Percentiles rank a stretch among this genome's conserved stretches.
These are phyloP conservation scores for Hyppa rectilinea DNA, from an alignment of 2,888 invertebrate genomes.

Conservation along the genomic window DNA sequence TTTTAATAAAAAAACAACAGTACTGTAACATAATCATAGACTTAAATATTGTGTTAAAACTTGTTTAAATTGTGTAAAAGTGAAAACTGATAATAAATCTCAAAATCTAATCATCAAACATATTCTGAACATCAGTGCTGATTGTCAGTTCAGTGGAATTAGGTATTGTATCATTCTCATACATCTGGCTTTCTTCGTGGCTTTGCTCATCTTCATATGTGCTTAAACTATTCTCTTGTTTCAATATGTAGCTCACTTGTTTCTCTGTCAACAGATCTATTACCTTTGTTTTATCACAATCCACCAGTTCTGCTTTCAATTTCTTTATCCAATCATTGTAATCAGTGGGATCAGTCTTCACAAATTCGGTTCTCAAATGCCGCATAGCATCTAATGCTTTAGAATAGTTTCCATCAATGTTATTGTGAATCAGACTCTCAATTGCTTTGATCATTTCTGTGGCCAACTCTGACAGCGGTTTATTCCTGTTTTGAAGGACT, in stretches of 20 bases:
- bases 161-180: slow-evolving; percentile 85
- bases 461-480: slow-evolving; percentile 74
- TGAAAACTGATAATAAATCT: not conserved
- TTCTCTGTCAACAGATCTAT: slow-evolving; percentile 76
- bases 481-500: slow-evolving; percentile 82
- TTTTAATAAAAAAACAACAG: slow-evolving; percentile 6
- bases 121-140: slow-evolving; percentile 81
- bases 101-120: slow-evolving; percentile 81
- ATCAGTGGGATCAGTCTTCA: slow-evolving; percentile 76
- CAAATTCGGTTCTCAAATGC: slow-evolving; percentile 81
- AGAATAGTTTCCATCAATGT: slow-evolving; percentile 81
- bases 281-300: slow-evolving; percentile 76
- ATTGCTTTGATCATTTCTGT: slow-evolving; percentile 82
- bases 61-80: not conserved
- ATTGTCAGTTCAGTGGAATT: slow-evolving; percentile 80
- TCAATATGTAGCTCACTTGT: slow-evolving; percentile 80
- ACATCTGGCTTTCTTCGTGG: slow-evolving; percentile 83
- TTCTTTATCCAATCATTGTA: slow-evolving; percentile 85
- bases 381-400: slow-evolving; percentile 82
- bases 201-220: slow-evolving; percentile 75
- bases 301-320: slow-evolving; percentile 77
- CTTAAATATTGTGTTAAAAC: not conserved
- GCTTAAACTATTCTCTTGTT: slow-evolving; percentile 82
- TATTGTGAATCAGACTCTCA: slow-evolving; percentile 81
- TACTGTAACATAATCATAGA: not conserved